These are phyloP conservation scores for Aporophyla nigra DNA, from an alignment of 2,888 invertebrate species.

Conservation along the genomic window DNA sequence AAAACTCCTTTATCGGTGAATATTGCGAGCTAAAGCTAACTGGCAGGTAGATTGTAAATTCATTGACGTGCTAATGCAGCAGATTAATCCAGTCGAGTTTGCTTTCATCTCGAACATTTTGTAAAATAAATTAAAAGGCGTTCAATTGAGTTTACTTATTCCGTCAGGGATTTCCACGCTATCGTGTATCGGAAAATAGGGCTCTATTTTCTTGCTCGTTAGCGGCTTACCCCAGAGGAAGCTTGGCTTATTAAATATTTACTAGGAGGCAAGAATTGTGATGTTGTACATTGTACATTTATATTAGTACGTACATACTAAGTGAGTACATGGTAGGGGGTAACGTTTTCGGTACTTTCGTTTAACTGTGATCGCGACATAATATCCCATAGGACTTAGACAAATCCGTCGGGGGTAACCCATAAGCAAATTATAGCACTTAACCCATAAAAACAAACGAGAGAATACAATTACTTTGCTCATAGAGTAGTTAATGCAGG, in stretches of 20 bases:
- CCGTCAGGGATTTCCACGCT: background rate
- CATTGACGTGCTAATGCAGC: background rate
- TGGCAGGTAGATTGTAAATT: background rate
- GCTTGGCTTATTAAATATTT: conserved; percentile 11
- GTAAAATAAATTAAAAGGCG: conserved; percentile 7
- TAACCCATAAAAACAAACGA: background rate
- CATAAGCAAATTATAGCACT: background rate
- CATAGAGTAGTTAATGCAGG: conserved; percentile 7
- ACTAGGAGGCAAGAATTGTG: background rate
- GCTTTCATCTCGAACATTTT: conserved; percentile 8
- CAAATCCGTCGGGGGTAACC: background rate
- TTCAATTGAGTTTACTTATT: conserved; percentile 18
- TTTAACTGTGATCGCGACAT: background rate
- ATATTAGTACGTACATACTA: background rate
- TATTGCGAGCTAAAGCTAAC: background rate
- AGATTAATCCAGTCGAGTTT: conserved; percentile 10
- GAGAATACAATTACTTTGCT: conserved; percentile 11
- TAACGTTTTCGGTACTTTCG: background rate
- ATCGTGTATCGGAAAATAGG: conserved; percentile 5
- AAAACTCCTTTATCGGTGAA: background rate
- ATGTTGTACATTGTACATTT: background rate
- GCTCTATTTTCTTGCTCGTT: conserved; percentile 11
- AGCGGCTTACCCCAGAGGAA: background rate
- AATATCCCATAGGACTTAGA: background rate
- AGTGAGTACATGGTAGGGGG: background rate